Evolutionary conservation across 2,888 invertebrate genomes (phyloP).

Genomic region (Drosophila setosimentum): DNA sequence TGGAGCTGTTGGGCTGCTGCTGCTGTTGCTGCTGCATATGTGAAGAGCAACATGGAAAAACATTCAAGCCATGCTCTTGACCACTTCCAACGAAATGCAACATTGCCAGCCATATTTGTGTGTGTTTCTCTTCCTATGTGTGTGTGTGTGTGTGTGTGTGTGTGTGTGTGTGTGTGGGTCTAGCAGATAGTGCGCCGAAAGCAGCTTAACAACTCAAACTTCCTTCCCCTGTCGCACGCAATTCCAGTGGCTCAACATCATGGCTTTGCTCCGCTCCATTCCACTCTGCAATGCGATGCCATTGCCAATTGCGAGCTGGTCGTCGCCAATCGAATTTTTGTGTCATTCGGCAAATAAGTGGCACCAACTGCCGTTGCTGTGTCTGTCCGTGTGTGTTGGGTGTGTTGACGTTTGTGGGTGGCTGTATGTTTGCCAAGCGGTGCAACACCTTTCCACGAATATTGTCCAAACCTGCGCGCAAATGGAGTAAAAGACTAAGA

Average conservation of each 20-base stretch:
- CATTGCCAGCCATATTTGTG: slow-evolving; percentile 40
- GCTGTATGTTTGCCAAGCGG: not conserved
- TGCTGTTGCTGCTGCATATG: slow-evolving; percentile 43
- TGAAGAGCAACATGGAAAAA: slow-evolving; percentile 50
- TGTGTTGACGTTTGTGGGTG: slow-evolving; percentile 26
- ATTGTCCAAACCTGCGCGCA: slow-evolving; percentile 24
- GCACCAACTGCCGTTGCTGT: slow-evolving; percentile 27
- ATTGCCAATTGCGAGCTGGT: slow-evolving; percentile 30
- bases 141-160: slow-evolving; percentile 7
- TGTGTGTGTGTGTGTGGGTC: slow-evolving; percentile 25
- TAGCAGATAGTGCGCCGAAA: slow-evolving; percentile 51
- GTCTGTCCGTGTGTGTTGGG: slow-evolving; percentile 11
- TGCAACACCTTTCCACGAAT: slow-evolving; percentile 34
- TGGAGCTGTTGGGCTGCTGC: not conserved
- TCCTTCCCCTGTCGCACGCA: slow-evolving; percentile 41
- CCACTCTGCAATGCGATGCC: not conserved
- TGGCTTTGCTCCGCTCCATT: slow-evolving; percentile 2
- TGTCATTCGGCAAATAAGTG: slow-evolving; percentile 70
- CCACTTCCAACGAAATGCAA: slow-evolving; percentile 58
- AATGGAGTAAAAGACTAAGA: slow-evolving; percentile 23
- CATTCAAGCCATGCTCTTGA: slow-evolving; percentile 51
- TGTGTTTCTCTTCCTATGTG: not conserved
- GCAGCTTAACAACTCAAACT: slow-evolving; percentile 72
- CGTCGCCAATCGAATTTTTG: slow-evolving; percentile 64
- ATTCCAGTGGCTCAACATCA: slow-evolving; percentile 53